Evolutionary conservation across 2,797 vertebrate genomes (phyloP).

Genomic region (Sebastes oblongus): DNA sequence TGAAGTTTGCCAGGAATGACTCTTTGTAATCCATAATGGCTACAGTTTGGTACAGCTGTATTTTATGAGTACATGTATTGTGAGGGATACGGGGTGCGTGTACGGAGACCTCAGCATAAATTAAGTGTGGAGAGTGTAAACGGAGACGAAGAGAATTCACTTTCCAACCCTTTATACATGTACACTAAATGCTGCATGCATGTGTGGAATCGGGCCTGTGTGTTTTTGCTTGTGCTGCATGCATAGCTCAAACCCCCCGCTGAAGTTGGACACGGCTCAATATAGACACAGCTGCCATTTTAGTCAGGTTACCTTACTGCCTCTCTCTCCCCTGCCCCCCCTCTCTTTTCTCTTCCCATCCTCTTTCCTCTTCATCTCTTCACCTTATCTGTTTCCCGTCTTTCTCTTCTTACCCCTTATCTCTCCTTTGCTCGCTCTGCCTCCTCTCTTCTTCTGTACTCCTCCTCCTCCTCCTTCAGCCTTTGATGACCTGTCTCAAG

Average conservation of each 20-base stretch:
- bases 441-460: constrained; percentile 46
- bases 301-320: constrained; percentile 80
- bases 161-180: constrained; percentile 8
- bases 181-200: constrained; percentile 67
- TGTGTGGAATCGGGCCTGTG: constrained; percentile 62
- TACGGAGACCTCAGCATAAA: neutral
- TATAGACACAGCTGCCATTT: constrained; percentile 66
- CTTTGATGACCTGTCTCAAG: constrained; percentile 96
- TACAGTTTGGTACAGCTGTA: neutral
- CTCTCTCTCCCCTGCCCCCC: constrained; percentile 67
- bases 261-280: constrained; percentile 65
- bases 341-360: constrained; percentile 7
- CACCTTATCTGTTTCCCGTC: constrained; percentile 17
- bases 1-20: neutral
- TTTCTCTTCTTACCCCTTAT: constrained; percentile 10
- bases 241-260: constrained; percentile 72
- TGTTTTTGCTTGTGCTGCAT: constrained; percentile 75
- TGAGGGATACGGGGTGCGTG: neutral
- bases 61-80: neutral
- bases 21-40: neutral
- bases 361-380: constrained; percentile 29
- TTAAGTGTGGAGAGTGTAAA: neutral
- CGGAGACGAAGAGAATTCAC: neutral
- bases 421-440: constrained; percentile 37
- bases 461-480: constrained; percentile 80